Evolutionary conservation across 30 jellyfish, hydroid and myxozoan species (phyloP), one percentile per base, ranked within the genome.

Genomic region (Cassiopea andromeda): DNA sequence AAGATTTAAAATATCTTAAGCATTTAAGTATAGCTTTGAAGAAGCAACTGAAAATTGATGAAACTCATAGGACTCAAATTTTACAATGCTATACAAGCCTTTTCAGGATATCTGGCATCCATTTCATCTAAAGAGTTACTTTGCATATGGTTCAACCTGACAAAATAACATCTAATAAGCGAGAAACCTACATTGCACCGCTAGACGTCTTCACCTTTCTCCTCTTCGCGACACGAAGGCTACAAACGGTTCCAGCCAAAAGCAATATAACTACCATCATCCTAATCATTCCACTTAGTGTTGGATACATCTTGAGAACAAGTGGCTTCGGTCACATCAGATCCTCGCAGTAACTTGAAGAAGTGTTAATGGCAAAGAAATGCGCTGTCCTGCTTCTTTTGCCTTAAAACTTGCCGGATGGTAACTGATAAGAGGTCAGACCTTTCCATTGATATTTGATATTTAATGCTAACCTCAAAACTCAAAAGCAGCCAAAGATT

Each of bases 371-470:
- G 73, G 10, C 73, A 17, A 3, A 16, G 79, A 70, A 9, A 9
- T 7, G 49, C 7, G 79, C 18, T 8, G 18, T 17, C 43, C 50
- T 70, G 50, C 7, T 7, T 7, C 79, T 70, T 27, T 15, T 6
- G 79, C 50, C 50, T 70, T 15, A 70, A 70, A 70, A 66, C 75
- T 5, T 17, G 79, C 49, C 19, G n/a, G 75, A 15, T 19, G 45
- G 72, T 77, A 77, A 77, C 74, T 48, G 86, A 77, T 60, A 77
- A 61, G 50, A 44, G 59, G 86, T 60, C 86, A 77, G 86, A 77
- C 86, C 48, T 9, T 46, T 8, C 86, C 86, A 77, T 83, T 83
- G 91, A 83, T 44, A 83, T 50, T 1, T 45, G 91, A 83, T 83
- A 83, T 66, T 73, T 27, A 44, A 18, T 7, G 14, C 73, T 69